Evolutionary conservation across 37 sponge, comb jelly and placozoan genomes (phyloP), one percentile per base, ranked within the genome.

Genomic region (Diacarnus erythraeanus): DNA sequence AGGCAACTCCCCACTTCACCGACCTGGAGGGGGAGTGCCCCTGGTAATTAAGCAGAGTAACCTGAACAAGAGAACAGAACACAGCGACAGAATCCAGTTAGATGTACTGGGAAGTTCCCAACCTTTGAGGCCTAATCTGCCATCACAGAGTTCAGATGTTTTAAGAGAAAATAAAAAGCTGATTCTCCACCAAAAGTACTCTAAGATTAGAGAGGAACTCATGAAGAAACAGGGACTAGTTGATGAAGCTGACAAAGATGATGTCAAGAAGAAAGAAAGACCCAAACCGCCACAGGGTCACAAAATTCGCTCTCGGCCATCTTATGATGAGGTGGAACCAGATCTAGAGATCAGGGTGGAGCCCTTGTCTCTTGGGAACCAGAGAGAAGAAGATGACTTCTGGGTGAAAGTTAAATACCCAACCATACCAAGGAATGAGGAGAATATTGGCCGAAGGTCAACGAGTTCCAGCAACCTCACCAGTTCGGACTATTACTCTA

Each of bases 341-440:
- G 69, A 83, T 38, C 77, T 63, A 30, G 70, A 42, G 33, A 76
- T 83, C 6, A 57, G 15, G 1, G 44, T 89, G 37, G 72, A 76
- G 35, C 84, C 80, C 22, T n/a, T 67, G 6, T 27, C 63, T 9
- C 66, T 75, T 10, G 23, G 47, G 68, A 82, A 78, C 42, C 71
- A 60, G 20, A 23, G 18, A 4, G 88, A 87, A 72, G 71, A 81
- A 61, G 88, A 87, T 38, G 12, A 30, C 31, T 73, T 83, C 80
- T 79, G 83, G 89, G 76, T 74, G 36, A 40, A 38, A 20, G 75
- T 89, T 1, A 83, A 72, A 38, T 89, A 58, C 76, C 57, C 54
- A 2, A 64, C 79, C 23, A 22, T 69, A 22, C 59, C 77, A 27
- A 36, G 39, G 29, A 4, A 3, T 10, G 57, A 2, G 0, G 81